Evolutionary conservation across 2,888 invertebrate genomes (phyloP), one percentile per base, ranked within the genome.

Genomic region (Ornithoptera priamus): DNA sequence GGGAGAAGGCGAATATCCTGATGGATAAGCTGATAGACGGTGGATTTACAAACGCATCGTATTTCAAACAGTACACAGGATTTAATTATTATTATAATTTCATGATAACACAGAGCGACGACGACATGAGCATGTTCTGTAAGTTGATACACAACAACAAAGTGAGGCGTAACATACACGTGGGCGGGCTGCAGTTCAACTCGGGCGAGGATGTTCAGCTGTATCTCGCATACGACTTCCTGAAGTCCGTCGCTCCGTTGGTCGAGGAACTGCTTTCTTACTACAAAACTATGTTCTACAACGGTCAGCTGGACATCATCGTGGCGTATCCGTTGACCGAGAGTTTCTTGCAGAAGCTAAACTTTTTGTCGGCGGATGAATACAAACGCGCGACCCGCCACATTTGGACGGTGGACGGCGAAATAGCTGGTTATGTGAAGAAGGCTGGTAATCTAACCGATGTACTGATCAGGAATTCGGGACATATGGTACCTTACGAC

Each of bases 41-140:
- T 42, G 83, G 83, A 5, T 57, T 86, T 0, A 78, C 78, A 0
- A 87, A 88, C 67, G 80, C 76, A 24, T 90, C 91, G 17, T 88
- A 85, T 62, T 96, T 96, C 79, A 94, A 93, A 80, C 94, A 95
- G 73, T 88, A 93, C 53, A 96, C 97, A 7, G 97, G 97, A 0
- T 96, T 96, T 71, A 83, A 94, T n/a, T 94, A 95, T 78, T 96
- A 95, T 76, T 97, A 95, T 80, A 97, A 97, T 80, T 95, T 94
- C 78, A 81, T 97, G 22, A 83, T 93, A 62, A 71, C 86, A 0
- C 85, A 93, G 0, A 84, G 91, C 7, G 92, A 93, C 20, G 83
- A 86, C 2, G 91, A 93, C 62, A 82, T 86, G 62, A 85, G 90
- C 22, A 80, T 88, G 1, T 86, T 89, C 50, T 74, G 75, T 0